These are phyloP conservation scores for Papilio polyxenes DNA, from an alignment of 1,140 invertebrate species.

Conservation along the genomic window DNA sequence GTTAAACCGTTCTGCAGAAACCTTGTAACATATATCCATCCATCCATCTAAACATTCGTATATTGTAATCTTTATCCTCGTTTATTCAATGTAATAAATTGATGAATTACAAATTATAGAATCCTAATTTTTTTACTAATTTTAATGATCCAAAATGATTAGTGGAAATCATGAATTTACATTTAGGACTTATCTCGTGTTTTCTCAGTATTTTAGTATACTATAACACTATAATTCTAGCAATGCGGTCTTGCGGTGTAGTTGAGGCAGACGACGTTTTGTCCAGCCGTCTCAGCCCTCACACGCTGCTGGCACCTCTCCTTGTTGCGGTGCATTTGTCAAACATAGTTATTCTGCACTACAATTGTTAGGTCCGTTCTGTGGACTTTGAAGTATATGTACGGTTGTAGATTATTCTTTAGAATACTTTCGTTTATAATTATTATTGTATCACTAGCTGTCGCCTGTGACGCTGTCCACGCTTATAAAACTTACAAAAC, in stretches of 20 bases:
- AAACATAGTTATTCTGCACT: constrained; percentile 19
- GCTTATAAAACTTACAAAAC: no score
- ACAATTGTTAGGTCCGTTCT: not conserved
- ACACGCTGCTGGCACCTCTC: constrained; percentile 39
- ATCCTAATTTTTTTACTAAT: no score
- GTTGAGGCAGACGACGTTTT: constrained; percentile 50
- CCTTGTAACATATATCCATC: no score
- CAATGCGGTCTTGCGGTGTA: constrained; percentile 44
- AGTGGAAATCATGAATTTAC: not conserved
- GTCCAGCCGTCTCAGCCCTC: constrained; percentile 44
- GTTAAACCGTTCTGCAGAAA: no score
- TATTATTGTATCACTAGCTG: no score
- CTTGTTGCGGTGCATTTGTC: constrained; percentile 45
- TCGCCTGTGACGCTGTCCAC: no score
- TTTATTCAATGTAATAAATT: no score
- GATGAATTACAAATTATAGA: no score
- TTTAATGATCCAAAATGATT: no score
- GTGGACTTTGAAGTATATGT: not conserved
- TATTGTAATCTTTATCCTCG: no score
- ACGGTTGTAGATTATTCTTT: not conserved
- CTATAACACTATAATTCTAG: constrained; percentile 51
- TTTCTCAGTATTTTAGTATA: constrained; percentile 33
- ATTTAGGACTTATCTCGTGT: not conserved
- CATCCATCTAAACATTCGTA: no score
- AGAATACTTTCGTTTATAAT: no score